Conservation (phyloP, 2,888 invertebrate genomes). For the Drosophila mimetica region DNA sequence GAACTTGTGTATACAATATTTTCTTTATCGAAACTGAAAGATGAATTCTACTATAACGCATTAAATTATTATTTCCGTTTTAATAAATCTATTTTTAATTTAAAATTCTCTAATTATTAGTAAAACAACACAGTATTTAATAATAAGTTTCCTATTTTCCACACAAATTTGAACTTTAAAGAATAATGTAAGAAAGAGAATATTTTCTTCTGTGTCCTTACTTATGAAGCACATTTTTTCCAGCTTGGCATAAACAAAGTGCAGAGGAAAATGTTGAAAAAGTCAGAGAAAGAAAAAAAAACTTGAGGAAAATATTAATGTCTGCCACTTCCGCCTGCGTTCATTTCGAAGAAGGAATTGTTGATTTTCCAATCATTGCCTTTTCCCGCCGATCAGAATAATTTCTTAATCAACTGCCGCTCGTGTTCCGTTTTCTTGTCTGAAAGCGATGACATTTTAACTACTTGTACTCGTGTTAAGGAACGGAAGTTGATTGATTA, state of each 20-base stretch:
- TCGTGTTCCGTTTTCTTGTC: conserved; percentile 6
- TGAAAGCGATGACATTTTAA: conserved; percentile 65
- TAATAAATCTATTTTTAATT: too few species aligned
- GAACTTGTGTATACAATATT: neutral
- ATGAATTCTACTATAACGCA: neutral
- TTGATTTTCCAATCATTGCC: conserved; percentile 36
- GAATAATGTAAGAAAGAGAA: too few species aligned
- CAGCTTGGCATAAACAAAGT: conserved; percentile 37
- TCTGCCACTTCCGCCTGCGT: conserved; percentile 21
- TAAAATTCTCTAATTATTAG: too few species aligned
- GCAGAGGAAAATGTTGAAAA: conserved; percentile 20
- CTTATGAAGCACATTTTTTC: conserved; percentile 15
- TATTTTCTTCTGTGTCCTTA: neutral
- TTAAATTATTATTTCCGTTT: neutral
- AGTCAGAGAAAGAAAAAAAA: neutral
- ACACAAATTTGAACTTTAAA: too few species aligned
- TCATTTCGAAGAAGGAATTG: conserved; percentile 11
- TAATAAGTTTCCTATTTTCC: too few species aligned
- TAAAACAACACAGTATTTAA: too few species aligned
- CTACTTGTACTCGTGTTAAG: conserved; percentile 37
- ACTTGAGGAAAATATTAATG: conserved; percentile 34
- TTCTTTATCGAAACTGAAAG: neutral
- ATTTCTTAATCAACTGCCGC: conserved; percentile 48
- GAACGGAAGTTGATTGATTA: conserved; percentile 70
- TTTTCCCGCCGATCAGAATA: conserved; percentile 24